Conservation (phyloP, 1,140 invertebrate species). For the Proctacanthus coquilletti region DNA sequence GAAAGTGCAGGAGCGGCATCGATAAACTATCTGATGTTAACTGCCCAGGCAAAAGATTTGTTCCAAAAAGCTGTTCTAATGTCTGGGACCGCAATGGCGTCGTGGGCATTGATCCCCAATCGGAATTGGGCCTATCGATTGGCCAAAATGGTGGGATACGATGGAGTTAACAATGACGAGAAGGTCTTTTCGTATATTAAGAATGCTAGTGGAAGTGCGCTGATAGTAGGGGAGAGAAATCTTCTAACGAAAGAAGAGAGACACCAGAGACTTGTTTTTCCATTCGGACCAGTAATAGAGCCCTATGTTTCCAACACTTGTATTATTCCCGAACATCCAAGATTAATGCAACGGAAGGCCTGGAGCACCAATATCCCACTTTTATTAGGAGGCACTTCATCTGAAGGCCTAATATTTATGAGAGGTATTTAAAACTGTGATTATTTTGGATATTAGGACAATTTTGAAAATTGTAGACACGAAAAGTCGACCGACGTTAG, state of each 20-base stretch:
- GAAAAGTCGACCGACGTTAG: slow-evolving; percentile 21
- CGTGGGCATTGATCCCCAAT: slow-evolving; percentile 21
- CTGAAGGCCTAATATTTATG: slow-evolving; percentile 28
- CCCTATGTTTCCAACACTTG: slow-evolving; percentile 20
- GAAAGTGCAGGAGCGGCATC: slow-evolving; percentile 33
- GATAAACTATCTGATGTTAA: slow-evolving; percentile 42
- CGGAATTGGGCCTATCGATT: slow-evolving; percentile 22
- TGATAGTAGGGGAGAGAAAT: slow-evolving; percentile 33
- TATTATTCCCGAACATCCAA: slow-evolving; percentile 23
- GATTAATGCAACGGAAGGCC: slow-evolving; percentile 26
- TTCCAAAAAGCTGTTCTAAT: slow-evolving; percentile 30
- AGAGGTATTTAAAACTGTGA: slow-evolving; percentile 4
- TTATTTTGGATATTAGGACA: neutral
- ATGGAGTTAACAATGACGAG: slow-evolving; percentile 16
- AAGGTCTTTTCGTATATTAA: slow-evolving; percentile 15
- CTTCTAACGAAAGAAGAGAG: slow-evolving; percentile 23
- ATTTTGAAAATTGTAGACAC: slow-evolving; percentile 12
- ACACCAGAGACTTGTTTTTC: slow-evolving; percentile 20
- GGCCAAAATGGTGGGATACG: slow-evolving; percentile 21
- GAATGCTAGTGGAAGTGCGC: slow-evolving; percentile 33
- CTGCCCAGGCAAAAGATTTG: slow-evolving; percentile 28
- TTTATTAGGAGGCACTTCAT: slow-evolving; percentile 29
- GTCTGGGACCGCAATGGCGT: slow-evolving; percentile 24
- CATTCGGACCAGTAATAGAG: slow-evolving; percentile 30
- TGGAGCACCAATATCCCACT: slow-evolving; percentile 31